Evolutionary conservation across 2,888 invertebrate species (phyloP), one percentile per base, ranked within the genome.

Genomic region (Anagyrus pseudococci): DNA sequence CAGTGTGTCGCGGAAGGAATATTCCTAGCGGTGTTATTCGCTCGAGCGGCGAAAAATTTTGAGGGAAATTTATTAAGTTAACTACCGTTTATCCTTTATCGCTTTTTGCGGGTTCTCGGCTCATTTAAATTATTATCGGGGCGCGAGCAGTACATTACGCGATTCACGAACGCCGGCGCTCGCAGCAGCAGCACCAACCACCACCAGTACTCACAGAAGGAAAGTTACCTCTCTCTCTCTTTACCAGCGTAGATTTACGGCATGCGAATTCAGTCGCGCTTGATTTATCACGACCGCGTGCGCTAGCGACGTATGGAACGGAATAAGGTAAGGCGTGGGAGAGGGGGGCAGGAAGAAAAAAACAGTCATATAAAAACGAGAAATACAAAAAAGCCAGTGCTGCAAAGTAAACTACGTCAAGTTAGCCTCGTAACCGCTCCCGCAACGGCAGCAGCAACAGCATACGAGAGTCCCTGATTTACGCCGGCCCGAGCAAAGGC

Each of bases 391-490:
- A 29, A 29, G 10, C n/a, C n/a, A n/a, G n/a, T n/a, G n/a, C n/a
- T n/a, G n/a, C n/a, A n/a, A n/a, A n/a, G n/a, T n/a, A n/a, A n/a
- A n/a, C n/a, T n/a, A n/a, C n/a, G n/a, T n/a, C n/a, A n/a, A n/a
- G n/a, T n/a, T n/a, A n/a, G n/a, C 4, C 29, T 29, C 29, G 29
- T 7, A 10, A 29, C 10, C 29, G 29, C 10, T 29, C 6, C 29
- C 29, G 29, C n/a, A n/a, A n/a, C n/a, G n/a, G n/a, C n/a, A n/a
- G n/a, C n/a, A n/a, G n/a, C n/a, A n/a, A n/a, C n/a, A n/a, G n/a
- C n/a, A n/a, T n/a, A n/a, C n/a, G n/a, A n/a, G 64, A 64, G 62
- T 50, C 25, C 43, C 66, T 69, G 68, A 71, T 69, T 69, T 69
- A 69, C 62, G 59, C 54, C 43, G 52, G 59, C n/a, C 17, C 7